These are phyloP conservation scores for Zosterops japonicus DNA, from an alignment of 2,113 vertebrate genomes.

Conservation along the genomic window DNA sequence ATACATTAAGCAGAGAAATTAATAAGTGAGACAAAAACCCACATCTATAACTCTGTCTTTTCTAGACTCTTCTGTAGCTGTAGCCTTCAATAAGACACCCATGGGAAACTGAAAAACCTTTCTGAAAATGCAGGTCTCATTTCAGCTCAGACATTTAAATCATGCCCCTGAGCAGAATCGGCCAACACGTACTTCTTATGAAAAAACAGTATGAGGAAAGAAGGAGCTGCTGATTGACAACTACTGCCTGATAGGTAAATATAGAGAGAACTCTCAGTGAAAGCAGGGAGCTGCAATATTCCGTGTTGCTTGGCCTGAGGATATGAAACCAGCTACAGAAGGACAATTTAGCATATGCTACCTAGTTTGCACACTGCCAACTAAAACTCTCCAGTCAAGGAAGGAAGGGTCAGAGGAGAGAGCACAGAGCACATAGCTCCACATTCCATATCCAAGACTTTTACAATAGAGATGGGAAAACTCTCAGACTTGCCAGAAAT, in stretches of 20 bases:
- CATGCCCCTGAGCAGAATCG: background rate
- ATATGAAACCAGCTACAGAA: background rate
- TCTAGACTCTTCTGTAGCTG: background rate
- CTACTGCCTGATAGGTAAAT: background rate
- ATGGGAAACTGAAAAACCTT: background rate
- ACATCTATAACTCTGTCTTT: background rate
- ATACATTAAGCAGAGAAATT: background rate
- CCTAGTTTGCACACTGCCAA: background rate
- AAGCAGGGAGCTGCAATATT: background rate
- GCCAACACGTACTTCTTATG: background rate
- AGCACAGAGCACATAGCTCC: background rate
- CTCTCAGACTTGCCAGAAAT: background rate
- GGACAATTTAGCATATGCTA: background rate
- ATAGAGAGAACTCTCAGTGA: background rate
- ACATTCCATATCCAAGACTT: background rate
- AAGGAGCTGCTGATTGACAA: background rate
- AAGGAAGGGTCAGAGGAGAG: background rate
- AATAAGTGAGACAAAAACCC: background rate
- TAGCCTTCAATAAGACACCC: background rate
- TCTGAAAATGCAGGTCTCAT: background rate
- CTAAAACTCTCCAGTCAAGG: background rate
- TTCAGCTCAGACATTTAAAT: background rate
- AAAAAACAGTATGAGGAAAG: background rate
- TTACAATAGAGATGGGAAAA: background rate
- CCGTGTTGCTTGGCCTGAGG: rapidly evolving